Base-by-base conservation (phyloP, 2,113 vertebrate species). In the Raphicerus campestris region DNA sequence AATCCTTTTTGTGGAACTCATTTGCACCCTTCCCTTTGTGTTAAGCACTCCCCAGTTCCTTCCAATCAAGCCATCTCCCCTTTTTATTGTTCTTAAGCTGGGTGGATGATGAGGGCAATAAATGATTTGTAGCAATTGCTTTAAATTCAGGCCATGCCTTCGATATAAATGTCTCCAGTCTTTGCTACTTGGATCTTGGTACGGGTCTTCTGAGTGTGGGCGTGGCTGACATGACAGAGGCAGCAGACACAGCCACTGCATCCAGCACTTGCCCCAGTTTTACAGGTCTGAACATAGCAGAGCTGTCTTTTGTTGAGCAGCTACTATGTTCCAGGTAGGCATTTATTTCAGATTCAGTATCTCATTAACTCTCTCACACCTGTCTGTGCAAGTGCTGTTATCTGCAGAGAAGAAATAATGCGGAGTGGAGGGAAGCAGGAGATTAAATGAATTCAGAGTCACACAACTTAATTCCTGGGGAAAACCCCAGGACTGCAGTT, bases 111-210 rank as follows among this genome's bases (percentile, higher is more conserved):
- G n/a, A 94, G 75, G 61, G 56, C 78, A 95, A 91, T 53, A 47
- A 96, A 45, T 91, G 51, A 60, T 97, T 95, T 93, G 90, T 92
- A 94, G 63, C 94, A 93, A 94, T 47, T 89, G 77, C 78, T 98
- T 96, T 96, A 75, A 86, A 95, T 97, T 95, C 95, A 89, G 63
- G 90, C 82, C 92, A 26, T 87, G 70, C 61, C 61, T 95, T 97
- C 88, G 87, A 82, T 95, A 28, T 95, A 92, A 98, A 70, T 7
- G 7, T 93, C 96, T 95, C 88, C 16, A 28, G 55, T 93, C 42
- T 87, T 83, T 49, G 85, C 90, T 92, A 66, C 92, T 97, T 88
- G 78, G 66, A 53, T 96, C 85, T 93, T 82, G 81, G 88, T 86
- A 39, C 39, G 47, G 75, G 75, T 53, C 92, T 60, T 94, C 87